These are phyloP conservation scores for Aramus guarauna DNA, from an alignment of 2,113 vertebrate species.

Conservation along the genomic window DNA sequence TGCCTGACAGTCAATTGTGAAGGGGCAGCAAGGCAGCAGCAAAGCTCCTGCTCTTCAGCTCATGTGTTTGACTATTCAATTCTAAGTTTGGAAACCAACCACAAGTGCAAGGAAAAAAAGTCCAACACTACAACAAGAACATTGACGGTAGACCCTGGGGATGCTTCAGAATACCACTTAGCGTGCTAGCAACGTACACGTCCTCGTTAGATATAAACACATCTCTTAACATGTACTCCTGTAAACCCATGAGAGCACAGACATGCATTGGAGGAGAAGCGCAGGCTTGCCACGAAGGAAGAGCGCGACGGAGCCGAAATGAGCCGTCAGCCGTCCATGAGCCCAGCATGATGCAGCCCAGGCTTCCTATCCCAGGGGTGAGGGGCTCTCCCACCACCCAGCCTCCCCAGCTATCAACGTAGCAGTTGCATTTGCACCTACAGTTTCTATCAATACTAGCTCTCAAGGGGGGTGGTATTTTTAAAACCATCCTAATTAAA, in stretches of 20 bases:
- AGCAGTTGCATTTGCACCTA: not conserved
- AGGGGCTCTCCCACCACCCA: rapidly evolving
- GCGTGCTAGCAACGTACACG: not conserved
- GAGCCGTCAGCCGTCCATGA: not conserved
- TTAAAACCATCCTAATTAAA: not conserved
- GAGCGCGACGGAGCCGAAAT: not conserved
- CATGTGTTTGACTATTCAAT: not conserved
- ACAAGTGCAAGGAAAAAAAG: not conserved
- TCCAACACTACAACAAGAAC: not conserved
- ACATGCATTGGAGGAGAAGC: not conserved
- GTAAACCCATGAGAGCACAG: not conserved
- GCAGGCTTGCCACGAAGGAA: not conserved
- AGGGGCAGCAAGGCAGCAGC: not conserved
- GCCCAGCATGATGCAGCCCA: not conserved
- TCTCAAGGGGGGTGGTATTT: not conserved
- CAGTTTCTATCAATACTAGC: not conserved
- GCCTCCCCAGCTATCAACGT: not conserved
- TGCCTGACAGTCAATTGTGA: not conserved
- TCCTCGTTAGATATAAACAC: not conserved
- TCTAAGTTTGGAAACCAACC: not conserved
- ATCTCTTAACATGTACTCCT: not conserved
- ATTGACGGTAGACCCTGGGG: not conserved
- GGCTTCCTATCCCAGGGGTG: not conserved
- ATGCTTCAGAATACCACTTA: not conserved
- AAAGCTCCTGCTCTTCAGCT: not conserved